phyloP scores from a whole-genome alignment of 1,140 invertebrate genomes.

The Atta cephalotes region DNA sequence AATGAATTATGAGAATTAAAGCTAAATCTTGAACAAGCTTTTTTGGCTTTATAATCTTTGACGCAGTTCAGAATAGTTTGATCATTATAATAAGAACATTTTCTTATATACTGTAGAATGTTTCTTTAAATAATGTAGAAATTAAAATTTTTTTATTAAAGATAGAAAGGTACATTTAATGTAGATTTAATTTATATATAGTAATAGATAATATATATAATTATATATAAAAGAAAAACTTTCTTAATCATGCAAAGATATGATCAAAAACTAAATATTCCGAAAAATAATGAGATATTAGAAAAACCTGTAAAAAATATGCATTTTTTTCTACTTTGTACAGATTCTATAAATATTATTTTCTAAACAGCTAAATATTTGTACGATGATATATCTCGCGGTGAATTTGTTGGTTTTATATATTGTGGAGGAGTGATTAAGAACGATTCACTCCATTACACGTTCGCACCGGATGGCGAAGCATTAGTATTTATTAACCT shows the following conservation, averaged over 20 bases:
- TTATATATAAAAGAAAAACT: background rate
- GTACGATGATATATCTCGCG: background rate
- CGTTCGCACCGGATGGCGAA: slow-evolving; percentile 71
- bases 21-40: background rate
- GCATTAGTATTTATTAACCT: slow-evolving; percentile 79
- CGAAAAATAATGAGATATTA: background rate
- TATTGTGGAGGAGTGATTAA: slow-evolving; percentile 30
- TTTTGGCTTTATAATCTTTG: background rate
- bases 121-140: background rate
- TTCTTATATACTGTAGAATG: background rate
- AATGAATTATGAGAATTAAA: background rate
- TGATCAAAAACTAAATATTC: background rate
- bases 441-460: slow-evolving; percentile 57
- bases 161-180: background rate
- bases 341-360: background rate
- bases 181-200: background rate
- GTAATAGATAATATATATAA: background rate
- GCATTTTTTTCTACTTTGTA: background rate
- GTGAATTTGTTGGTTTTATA: slow-evolving; percentile 16
- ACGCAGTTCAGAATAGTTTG: background rate
- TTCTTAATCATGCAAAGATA: background rate
- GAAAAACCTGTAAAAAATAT: background rate
- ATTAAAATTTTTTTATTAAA: background rate
- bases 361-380: background rate
- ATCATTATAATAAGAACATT: background rate